Percentiles rank a stretch among this genome's conserved stretches.
phyloP scores from a whole-genome alignment of 1,140 invertebrate genomes.

The Conus ventricosus region DNA sequence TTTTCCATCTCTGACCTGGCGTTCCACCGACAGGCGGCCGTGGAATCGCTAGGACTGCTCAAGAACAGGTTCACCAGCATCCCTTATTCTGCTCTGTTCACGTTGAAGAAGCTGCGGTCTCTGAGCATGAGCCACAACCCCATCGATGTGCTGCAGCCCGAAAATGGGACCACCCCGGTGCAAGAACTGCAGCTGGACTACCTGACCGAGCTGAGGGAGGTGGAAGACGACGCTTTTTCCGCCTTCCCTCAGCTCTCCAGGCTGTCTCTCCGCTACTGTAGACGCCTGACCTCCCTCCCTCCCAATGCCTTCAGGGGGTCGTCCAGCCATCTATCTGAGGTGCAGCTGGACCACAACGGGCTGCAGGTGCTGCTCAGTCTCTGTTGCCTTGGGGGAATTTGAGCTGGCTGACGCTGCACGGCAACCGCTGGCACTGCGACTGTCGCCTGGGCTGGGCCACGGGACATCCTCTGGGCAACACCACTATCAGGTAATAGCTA shows the following conservation, averaged over 20 bases:
- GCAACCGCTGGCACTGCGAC: constrained; percentile 44
- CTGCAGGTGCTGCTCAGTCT: background rate
- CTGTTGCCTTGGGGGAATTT: constrained; percentile 33
- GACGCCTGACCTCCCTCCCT: background rate
- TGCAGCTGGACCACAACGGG: constrained; percentile 30
- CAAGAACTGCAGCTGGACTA: constrained; percentile 20
- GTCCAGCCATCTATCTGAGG: background rate
- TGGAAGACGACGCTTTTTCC: constrained; percentile 9
- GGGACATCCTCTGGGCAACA: constrained; percentile 1
- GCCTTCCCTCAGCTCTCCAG: constrained; percentile 8
- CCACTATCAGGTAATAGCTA: constrained; percentile 15
- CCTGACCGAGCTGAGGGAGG: background rate
- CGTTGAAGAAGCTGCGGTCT: background rate
- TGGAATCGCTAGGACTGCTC: background rate
- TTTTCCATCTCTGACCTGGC: constrained; percentile 3
- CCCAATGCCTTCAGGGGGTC: constrained; percentile 26
- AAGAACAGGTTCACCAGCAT: background rate
- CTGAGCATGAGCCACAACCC: constrained; percentile 38
- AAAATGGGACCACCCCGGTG: background rate
- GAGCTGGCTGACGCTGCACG: constrained; percentile 1
- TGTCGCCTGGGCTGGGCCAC: constrained; percentile 34
- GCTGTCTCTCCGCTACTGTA: constrained; percentile 16
- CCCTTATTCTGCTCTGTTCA: background rate
- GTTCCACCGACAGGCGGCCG: background rate
- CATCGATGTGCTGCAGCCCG: background rate